A percentile compares a stretch with the other conserved stretches of the same genome.
phyloP scores from a whole-genome alignment of 2,797 vertebrate species.

The Balearica regulorum region DNA sequence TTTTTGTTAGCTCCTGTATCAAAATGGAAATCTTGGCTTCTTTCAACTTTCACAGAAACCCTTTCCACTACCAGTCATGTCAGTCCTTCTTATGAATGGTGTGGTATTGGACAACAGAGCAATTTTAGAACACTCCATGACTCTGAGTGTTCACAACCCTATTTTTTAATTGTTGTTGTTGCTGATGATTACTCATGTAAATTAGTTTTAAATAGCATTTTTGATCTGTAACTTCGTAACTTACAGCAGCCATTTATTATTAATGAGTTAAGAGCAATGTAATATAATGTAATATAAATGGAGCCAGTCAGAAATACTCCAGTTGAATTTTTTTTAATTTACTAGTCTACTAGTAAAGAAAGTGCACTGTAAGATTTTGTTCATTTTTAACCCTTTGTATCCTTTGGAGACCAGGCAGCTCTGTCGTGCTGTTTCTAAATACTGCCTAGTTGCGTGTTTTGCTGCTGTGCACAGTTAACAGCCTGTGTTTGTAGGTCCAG shows the following conservation, averaged over 20 bases:
- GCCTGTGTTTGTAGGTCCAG: not conserved
- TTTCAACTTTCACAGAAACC: not conserved
- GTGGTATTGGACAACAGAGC: not conserved
- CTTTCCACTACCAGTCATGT: not conserved
- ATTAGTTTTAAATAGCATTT: not conserved
- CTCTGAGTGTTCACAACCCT: not conserved
- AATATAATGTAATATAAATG: not conserved
- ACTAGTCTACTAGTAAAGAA: not conserved
- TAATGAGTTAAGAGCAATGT: not conserved
- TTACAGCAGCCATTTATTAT: not conserved
- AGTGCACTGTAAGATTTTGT: not conserved
- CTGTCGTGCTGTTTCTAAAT: not conserved
- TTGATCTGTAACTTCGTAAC: not conserved
- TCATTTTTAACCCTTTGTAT: not conserved
- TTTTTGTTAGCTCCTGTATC: not conserved
- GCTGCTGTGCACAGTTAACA: not conserved
- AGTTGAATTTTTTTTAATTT: not conserved
- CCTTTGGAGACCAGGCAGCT: not conserved
- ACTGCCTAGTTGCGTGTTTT: fast-evolving
- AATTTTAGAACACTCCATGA: not conserved
- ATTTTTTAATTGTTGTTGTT: not conserved
- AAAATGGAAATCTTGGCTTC: not conserved
- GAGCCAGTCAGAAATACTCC: not conserved
- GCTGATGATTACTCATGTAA: slow-evolving; percentile 13
- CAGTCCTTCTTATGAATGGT: not conserved